Conservation (phyloP, 2,113 vertebrate genomes). For the Saguinus imperator region DNA sequence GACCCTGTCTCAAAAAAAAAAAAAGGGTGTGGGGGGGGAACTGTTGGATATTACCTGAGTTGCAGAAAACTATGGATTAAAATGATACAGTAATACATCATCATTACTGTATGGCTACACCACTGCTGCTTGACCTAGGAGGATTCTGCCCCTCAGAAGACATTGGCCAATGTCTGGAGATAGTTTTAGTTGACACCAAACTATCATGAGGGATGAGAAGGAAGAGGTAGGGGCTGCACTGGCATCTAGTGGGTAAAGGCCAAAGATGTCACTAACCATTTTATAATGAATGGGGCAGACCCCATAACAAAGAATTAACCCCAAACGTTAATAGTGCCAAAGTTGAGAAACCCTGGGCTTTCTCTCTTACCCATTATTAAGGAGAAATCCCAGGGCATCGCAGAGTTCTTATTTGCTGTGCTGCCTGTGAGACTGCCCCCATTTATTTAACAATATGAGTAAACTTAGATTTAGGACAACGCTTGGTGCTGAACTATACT, state of each 20-base stretch:
- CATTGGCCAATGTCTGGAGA: background rate
- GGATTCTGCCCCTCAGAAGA: background rate
- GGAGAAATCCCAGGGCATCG: background rate
- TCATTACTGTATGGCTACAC: background rate
- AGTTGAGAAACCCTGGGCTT: background rate
- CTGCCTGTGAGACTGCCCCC: background rate
- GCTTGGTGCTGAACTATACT: background rate
- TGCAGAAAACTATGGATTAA: background rate
- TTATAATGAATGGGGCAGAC: background rate
- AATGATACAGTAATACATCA: background rate
- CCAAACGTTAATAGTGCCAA: background rate
- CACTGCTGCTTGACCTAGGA: background rate
- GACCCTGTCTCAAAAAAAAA: no score
- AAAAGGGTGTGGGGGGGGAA: no score
- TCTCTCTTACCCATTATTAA: background rate
- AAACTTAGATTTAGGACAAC: conserved; percentile 15
- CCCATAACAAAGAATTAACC: background rate
- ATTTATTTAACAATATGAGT: background rate
- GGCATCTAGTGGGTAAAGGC: background rate
- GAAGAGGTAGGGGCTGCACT: background rate
- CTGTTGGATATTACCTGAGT: background rate
- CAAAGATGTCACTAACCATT: background rate
- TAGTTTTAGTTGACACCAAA: background rate
- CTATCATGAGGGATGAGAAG: no score
- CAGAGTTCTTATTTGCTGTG: background rate